Evolutionary conservation across 2,113 vertebrate genomes (phyloP).

Genomic region (Mustelus asterias): DNA sequence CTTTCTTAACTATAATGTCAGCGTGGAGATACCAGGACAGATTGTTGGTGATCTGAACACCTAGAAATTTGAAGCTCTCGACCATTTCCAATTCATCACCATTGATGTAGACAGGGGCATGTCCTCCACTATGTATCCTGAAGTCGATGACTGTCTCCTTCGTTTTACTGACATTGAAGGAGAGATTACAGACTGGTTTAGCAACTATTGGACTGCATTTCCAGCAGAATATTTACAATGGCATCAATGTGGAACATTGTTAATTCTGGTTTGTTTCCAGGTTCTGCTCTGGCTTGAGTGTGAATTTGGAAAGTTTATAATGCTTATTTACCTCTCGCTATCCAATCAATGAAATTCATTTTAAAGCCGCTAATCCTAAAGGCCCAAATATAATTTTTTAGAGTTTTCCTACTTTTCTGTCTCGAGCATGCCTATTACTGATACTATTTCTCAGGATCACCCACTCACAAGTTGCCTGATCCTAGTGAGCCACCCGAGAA

Average conservation of each 20-base stretch:
- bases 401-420: not conserved
- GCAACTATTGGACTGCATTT: not conserved
- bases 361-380: not conserved
- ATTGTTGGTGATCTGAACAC: too few relatives aligned
- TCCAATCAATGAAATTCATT: not conserved
- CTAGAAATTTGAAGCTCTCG: too few relatives aligned
- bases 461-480: not conserved
- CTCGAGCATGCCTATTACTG: not conserved
- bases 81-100: too few relatives aligned
- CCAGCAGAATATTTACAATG: not conserved
- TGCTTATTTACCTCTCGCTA: too few relatives aligned
- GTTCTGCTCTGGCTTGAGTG: not conserved
- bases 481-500: not conserved
- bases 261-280: not conserved
- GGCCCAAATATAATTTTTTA: not conserved
- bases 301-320: not conserved
- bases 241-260: not conserved
- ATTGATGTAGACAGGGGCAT: too few relatives aligned
- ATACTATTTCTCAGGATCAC: not conserved
- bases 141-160: too few relatives aligned
- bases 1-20: too few relatives aligned
- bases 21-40: too few relatives aligned
- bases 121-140: too few relatives aligned
- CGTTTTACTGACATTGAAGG: too few relatives aligned
- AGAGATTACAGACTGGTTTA: not conserved